Percentiles rank a stretch among this genome's conserved stretches.
These are phyloP conservation scores for Peromyscus melanophrys DNA, from an alignment of 2,797 vertebrate species.

Conservation along the genomic window DNA sequence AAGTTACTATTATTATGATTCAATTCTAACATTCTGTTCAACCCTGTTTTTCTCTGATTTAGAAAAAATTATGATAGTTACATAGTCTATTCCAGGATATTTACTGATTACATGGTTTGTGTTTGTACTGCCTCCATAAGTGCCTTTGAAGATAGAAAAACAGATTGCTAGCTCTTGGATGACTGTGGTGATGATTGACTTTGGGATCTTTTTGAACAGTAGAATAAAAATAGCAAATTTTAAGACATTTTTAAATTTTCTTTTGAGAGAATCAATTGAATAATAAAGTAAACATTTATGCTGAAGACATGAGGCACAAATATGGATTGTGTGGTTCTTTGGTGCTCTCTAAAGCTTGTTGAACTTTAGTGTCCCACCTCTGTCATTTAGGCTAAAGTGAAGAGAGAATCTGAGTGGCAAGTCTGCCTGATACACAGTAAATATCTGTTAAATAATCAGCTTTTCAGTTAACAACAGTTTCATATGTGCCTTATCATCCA, in stretches of 20 bases:
- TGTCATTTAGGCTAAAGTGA: not conserved
- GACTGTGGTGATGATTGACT: not conserved
- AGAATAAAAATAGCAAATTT: not conserved
- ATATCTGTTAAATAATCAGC: not conserved
- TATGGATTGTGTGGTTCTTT: not conserved
- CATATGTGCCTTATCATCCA: not conserved
- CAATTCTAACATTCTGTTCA: not conserved
- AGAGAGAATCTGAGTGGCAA: not conserved
- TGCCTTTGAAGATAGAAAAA: not conserved
- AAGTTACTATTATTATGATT: not conserved
- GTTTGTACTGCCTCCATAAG: not conserved
- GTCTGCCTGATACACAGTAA: not conserved
- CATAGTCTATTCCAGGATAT: not conserved
- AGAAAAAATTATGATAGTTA: not conserved
- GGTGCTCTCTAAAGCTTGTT: not conserved
- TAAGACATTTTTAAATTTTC: not conserved
- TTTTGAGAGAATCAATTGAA: slow-evolving; percentile 10
- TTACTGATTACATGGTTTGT: not conserved
- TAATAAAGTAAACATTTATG: not conserved
- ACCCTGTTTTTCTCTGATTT: not conserved
- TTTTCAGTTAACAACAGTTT: not conserved
- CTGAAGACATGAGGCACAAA: not conserved
- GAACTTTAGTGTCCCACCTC: not conserved
- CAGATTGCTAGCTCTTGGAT: slow-evolving; percentile 26
- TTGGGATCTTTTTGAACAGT: not conserved